Evolutionary conservation across 2,888 invertebrate genomes (phyloP).

Genomic region (Rhopalosiphum nymphaeae): DNA sequence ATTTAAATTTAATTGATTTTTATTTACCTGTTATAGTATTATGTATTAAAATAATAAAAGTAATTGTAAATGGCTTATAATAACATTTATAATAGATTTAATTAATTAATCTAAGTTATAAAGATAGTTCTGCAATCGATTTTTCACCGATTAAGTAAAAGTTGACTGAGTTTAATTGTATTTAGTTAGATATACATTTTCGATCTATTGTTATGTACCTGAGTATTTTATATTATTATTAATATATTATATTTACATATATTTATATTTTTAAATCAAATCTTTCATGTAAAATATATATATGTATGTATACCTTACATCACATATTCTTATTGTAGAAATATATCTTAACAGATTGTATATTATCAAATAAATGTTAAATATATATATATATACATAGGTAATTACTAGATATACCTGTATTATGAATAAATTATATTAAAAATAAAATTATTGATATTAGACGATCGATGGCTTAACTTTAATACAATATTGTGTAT

Average conservation of each 20-base stretch:
- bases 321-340: too few relatives aligned
- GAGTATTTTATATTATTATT: not conserved
- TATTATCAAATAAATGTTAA: too few relatives aligned
- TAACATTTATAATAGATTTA: not conserved
- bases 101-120: not conserved
- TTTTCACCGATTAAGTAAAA: not conserved
- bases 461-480: not conserved
- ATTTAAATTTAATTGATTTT: not conserved
- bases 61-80: not conserved
- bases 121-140: not conserved
- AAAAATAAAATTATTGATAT: not conserved
- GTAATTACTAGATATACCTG: not conserved
- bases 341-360: too few relatives aligned
- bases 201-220: not conserved
- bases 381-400: not conserved
- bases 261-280: too few relatives aligned
- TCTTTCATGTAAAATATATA: too few relatives aligned
- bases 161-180: not conserved
- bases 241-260: too few relatives aligned
- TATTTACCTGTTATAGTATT: not conserved
- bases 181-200: not conserved
- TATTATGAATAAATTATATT: not conserved
- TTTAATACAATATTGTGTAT: not conserved
- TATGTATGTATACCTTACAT: too few relatives aligned
- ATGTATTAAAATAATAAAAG: not conserved